Percentiles rank a stretch among this genome's conserved stretches.
phyloP scores from a whole-genome alignment of 2,113 vertebrate species.

The Geococcyx californianus region DNA sequence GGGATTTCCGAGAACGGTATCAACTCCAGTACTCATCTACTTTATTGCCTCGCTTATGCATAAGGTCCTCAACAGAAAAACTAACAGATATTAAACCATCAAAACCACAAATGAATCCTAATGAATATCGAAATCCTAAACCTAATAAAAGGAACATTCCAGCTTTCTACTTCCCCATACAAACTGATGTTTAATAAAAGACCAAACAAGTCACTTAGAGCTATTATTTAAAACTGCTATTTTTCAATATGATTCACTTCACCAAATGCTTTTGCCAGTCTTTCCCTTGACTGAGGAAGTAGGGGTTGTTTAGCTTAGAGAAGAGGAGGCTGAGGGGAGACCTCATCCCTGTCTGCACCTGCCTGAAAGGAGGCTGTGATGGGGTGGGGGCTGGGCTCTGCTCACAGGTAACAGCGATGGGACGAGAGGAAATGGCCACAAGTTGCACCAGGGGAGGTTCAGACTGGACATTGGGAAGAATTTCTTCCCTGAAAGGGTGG shows the following conservation, averaged over 20 bases:
- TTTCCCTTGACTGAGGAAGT: no score
- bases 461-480: no score
- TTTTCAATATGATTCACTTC: not conserved
- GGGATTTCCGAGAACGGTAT: conserved; percentile 77
- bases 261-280: not conserved
- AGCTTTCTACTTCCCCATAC: not conserved
- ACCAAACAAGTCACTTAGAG: not conserved
- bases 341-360: no score
- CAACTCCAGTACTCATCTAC: not conserved
- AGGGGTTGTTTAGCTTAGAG: no score
- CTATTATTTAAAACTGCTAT: not conserved
- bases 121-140: not conserved
- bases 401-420: no score
- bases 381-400: no score
- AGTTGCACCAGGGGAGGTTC: no score
- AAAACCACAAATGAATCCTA: not conserved
- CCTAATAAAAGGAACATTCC: not conserved
- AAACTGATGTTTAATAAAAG: not conserved
- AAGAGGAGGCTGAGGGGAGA: no score
- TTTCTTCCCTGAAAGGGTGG: no score
- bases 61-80: not conserved
- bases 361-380: no score
- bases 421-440: no score
- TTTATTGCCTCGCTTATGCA: not conserved
- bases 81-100: not conserved